Evolutionary conservation across 1,140 invertebrate species (phyloP).

Genomic region (Penaeus chinensis): DNA sequence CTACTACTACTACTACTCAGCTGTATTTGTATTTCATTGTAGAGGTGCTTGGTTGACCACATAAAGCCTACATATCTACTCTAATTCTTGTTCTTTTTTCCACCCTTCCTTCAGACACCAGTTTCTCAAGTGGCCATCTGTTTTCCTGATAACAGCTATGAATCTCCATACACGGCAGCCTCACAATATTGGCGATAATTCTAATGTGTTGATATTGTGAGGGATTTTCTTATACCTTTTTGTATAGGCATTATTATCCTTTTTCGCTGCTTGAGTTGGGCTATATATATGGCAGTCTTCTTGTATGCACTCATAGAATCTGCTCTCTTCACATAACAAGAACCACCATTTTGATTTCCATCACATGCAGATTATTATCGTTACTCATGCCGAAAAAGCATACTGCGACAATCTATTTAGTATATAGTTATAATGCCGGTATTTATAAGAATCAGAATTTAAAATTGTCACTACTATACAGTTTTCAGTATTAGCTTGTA

Average conservation of each 20-base stretch:
- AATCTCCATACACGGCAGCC: constrained; percentile 44
- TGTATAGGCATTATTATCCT: constrained; percentile 27
- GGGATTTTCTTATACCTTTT: constrained; percentile 27
- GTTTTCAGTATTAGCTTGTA: too few species aligned
- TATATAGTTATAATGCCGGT: too few species aligned
- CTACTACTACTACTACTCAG: constrained; percentile 56
- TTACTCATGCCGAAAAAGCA: not conserved
- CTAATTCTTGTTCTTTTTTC: constrained; percentile 61
- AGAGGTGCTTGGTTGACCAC: constrained; percentile 61
- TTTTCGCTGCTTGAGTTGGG: constrained; percentile 38
- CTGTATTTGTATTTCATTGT: constrained; percentile 62
- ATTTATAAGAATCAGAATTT: too few species aligned
- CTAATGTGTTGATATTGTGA: constrained; percentile 24
- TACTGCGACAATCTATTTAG: too few species aligned
- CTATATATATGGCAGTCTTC: constrained; percentile 35
- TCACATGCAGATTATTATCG: constrained; percentile 10
- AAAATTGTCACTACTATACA: too few species aligned
- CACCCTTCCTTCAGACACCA: constrained; percentile 59
- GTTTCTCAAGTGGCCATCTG: constrained; percentile 57
- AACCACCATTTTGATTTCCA: constrained; percentile 1
- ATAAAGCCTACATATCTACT: constrained; percentile 62
- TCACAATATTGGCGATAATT: constrained; percentile 34
- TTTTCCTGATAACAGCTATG: constrained; percentile 45
- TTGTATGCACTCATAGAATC: constrained; percentile 23
- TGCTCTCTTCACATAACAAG: constrained; percentile 7